Evolutionary conservation across 2,113 vertebrate genomes (phyloP).

Genomic region (Dipodomys stephensi): DNA sequence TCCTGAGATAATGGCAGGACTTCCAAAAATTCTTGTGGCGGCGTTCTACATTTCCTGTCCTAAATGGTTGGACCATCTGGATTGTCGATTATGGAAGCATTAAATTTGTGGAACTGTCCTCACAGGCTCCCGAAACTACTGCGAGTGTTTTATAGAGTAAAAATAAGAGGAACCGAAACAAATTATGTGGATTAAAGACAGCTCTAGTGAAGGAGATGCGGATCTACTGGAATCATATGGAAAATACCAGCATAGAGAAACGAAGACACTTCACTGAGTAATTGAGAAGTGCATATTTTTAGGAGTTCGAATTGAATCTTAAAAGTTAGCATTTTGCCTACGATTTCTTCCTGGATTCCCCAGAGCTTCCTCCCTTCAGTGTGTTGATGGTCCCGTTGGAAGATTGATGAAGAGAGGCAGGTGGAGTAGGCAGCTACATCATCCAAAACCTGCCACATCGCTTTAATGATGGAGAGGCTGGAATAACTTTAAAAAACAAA

Average conservation of each 20-base stretch:
- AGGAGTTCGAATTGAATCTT: not conserved
- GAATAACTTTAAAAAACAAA: not conserved
- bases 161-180: slow-evolving; percentile 78
- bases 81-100: slow-evolving; percentile 73
- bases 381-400: not conserved
- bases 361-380: not conserved
- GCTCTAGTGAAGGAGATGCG: slow-evolving; percentile 1
- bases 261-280: not conserved
- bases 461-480: not conserved
- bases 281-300: not conserved
- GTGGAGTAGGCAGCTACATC: accelerated
- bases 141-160: slow-evolving; percentile 69
- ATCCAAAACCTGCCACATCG: not conserved
- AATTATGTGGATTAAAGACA: slow-evolving; percentile 60
- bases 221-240: slow-evolving; percentile 4
- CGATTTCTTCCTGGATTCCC: not conserved
- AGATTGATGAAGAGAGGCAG: not conserved
- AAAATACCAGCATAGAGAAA: slow-evolving; percentile 47
- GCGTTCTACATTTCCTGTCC: slow-evolving; percentile 72
- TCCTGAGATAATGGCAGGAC: slow-evolving; percentile 76
- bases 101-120: slow-evolving; percentile 77
- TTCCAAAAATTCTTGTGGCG: slow-evolving; percentile 78
- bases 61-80: slow-evolving; percentile 78
- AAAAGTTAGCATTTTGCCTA: not conserved
- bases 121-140: slow-evolving; percentile 63